Conservation (phyloP, 2,888 invertebrate species). For the Polymixis flavicincta region DNA sequence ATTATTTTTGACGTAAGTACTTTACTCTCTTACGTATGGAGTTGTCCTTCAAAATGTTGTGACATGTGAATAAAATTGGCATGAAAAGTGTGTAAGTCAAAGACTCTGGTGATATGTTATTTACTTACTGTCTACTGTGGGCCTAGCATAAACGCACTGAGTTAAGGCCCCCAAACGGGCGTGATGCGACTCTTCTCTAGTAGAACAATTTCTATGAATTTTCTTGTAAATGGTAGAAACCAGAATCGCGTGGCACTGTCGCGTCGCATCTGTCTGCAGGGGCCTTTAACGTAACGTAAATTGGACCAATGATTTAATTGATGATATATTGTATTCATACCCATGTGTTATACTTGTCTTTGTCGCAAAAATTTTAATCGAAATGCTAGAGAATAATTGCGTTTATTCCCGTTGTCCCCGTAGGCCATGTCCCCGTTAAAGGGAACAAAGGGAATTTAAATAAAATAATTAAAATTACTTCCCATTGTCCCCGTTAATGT, state of each 20-base stretch:
- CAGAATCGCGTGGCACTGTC: too few relatives aligned
- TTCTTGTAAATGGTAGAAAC: too few relatives aligned
- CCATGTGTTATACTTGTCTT: neutral
- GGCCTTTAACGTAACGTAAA: neutral
- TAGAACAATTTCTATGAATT: too few relatives aligned
- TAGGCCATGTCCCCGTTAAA: too few relatives aligned
- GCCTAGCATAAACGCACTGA: neutral
- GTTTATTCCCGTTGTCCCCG: too few relatives aligned
- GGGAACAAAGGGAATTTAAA: too few relatives aligned
- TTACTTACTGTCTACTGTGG: constrained; percentile 14
- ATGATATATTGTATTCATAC: neutral
- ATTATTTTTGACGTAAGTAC: constrained; percentile 24
- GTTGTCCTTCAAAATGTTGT: constrained; percentile 35
- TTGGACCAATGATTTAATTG: too few relatives aligned
- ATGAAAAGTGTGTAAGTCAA: constrained; percentile 47
- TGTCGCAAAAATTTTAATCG: neutral
- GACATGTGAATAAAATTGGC: constrained; percentile 46
- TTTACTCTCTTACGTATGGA: constrained; percentile 16
- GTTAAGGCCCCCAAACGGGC: neutral
- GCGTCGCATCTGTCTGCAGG: too few relatives aligned
- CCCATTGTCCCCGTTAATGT: too few relatives aligned
- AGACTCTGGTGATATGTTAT: constrained; percentile 30
- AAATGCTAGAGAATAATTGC: too few relatives aligned
- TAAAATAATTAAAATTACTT: too few relatives aligned
- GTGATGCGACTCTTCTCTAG: too few relatives aligned